Evolutionary conservation across 2,113 vertebrate species (phyloP), one percentile per base, ranked within the genome.

Genomic region (Eudyptes chrysolophus): DNA sequence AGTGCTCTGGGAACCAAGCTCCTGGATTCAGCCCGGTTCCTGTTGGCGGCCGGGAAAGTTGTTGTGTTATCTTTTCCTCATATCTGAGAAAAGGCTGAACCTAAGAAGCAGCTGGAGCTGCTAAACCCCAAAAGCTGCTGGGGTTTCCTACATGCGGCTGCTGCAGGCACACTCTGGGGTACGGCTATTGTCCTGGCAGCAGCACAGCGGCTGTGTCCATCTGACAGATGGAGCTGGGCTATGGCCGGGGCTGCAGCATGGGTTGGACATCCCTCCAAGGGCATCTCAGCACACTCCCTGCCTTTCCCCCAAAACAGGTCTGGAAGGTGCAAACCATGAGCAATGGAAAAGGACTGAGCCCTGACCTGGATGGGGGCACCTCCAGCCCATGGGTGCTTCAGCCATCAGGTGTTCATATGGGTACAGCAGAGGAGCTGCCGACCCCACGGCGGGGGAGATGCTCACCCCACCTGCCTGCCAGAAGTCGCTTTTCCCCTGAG

Each of bases 131-230:
- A 2, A 24, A 84, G 22, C 15, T 66, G 12, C 10, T 36, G 34
- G 16, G 16, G 8, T 64, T 71, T 77, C 71, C 52, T 62, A 61
- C 62, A 20, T 8, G 26, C 0, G 0, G 52, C 49, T 54, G 51
- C 84, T 86, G 80, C 49, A 82, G 90, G 40, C 4, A 8, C 14
- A 22, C 5, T 9, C 61, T 13, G 16, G 36, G 40, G 13, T 26
- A 19, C 40, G 71, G 48, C 12, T 46, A 7, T 30, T 2, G 1
- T 5, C 7, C 52, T 22, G 46, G 60, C 64, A 93, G 76, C 25
- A 38, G 46, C 40, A 30, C 21, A 0, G 0, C 1, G 0, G 2
- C 24, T 0, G 0, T 19, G 48, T n/a, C 68, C 68, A 10, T 22
- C 54, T 70, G 46, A 60, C 22, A 55, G 26, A 48, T 6, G 22